Evolutionary conservation across 2,113 vertebrate species (phyloP).

Genomic region (Chaetodon auriga): DNA sequence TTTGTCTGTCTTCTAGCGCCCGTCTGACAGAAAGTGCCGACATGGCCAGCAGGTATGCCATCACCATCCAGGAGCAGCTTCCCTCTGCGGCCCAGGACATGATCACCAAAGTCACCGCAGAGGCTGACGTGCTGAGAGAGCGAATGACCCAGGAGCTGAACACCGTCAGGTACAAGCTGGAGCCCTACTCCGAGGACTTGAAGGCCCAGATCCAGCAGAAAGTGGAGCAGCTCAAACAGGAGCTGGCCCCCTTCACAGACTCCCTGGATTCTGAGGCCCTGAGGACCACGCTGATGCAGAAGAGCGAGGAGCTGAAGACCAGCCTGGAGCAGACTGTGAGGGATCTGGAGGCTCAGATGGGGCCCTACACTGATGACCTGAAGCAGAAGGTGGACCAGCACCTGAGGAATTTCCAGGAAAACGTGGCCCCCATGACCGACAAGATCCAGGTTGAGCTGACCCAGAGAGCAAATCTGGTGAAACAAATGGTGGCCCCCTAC

Average conservation of each 20-base stretch:
- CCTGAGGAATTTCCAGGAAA: constrained; percentile 79
- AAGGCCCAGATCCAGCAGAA: constrained; percentile 85
- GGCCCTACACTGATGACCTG: constrained; percentile 74
- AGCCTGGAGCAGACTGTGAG: constrained; percentile 75
- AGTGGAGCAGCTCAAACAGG: constrained; percentile 80
- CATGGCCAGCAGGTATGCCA: constrained; percentile 73
- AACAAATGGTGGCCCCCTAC: constrained; percentile 79
- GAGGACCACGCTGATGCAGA: constrained; percentile 70
- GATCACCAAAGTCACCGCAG: constrained; percentile 71
- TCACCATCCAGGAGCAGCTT: constrained; percentile 73
- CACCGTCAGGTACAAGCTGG: constrained; percentile 68
- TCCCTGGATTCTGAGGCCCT: constrained; percentile 70
- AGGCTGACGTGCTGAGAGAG: constrained; percentile 75
- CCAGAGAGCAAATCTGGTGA: constrained; percentile 69
- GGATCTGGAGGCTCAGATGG: constrained; percentile 77
- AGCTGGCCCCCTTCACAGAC: constrained; percentile 70
- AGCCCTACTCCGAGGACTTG: constrained; percentile 84
- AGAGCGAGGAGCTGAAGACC: constrained; percentile 74
- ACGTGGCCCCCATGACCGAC: constrained; percentile 76
- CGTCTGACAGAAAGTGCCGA: constrained; percentile 67
- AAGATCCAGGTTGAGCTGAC: constrained; percentile 75
- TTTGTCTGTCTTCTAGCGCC: constrained; percentile 41
- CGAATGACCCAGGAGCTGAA: constrained; percentile 76
- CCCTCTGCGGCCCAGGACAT: constrained; percentile 69
- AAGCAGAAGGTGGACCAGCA: constrained; percentile 75